phyloP scores from a whole-genome alignment of 2,888 invertebrate species.

The Lacanobia wlatinum region DNA sequence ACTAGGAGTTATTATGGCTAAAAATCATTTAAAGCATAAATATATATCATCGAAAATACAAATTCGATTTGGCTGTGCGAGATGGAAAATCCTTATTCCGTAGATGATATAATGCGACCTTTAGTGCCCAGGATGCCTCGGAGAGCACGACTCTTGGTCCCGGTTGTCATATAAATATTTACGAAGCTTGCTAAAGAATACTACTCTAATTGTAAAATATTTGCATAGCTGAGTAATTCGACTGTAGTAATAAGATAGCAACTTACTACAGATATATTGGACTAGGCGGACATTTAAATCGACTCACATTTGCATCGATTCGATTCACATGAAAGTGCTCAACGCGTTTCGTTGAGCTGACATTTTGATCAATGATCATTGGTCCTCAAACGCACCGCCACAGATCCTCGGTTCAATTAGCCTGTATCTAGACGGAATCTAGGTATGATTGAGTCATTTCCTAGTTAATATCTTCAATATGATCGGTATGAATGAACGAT shows the following conservation, averaged over 20 bases:
- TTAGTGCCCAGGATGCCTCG: background rate
- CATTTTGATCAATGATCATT: constrained; percentile 40
- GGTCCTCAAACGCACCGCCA: constrained; percentile 36
- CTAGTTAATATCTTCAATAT: constrained; percentile 47
- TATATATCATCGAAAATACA: background rate
- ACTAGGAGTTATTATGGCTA: constrained; percentile 4
- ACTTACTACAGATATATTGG: background rate
- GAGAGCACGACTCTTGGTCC: background rate
- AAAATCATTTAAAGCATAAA: background rate
- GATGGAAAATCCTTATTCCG: background rate
- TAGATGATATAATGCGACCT: background rate
- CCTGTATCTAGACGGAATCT: constrained; percentile 43
- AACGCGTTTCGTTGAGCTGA: constrained; percentile 16
- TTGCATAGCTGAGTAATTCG: background rate
- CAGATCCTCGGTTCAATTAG: constrained; percentile 44
- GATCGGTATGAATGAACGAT: constrained; percentile 22
- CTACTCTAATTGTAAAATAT: background rate
- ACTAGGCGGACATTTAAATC: background rate
- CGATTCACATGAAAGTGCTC: constrained; percentile 27
- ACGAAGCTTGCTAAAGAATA: background rate
- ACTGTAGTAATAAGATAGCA: background rate
- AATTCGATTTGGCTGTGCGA: background rate
- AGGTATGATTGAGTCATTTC: constrained; percentile 37
- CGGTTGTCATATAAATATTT: background rate
- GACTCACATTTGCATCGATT: constrained; percentile 11